These are phyloP conservation scores for Trochalopteron elliotii DNA, from an alignment of 2,113 vertebrate genomes.

Conservation along the genomic window DNA sequence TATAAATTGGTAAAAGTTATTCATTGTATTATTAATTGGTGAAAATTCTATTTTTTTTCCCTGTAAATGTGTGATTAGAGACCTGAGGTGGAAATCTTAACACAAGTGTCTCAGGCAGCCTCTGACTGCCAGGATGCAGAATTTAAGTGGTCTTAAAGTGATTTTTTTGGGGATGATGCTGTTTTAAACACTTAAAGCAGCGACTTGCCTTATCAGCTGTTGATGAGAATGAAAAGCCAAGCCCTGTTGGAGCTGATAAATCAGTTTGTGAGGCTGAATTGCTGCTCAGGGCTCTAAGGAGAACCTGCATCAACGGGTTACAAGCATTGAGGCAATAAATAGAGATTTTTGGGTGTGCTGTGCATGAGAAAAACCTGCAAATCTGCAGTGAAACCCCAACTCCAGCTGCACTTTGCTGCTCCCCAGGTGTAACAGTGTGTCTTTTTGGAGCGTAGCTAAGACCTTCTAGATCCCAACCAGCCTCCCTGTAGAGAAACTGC, in stretches of 20 bases:
- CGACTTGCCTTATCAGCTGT: fast-evolving
- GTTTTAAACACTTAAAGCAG: not conserved
- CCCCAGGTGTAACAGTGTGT: constrained; percentile 54
- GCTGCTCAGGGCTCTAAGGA: fast-evolving
- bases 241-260: not conserved
- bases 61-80: not conserved
- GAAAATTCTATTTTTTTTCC: not conserved
- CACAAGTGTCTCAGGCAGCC: fast-evolving
- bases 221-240: too few relatives aligned
- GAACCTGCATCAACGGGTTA: too few relatives aligned
- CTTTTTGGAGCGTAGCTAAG: too few relatives aligned
- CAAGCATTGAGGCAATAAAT: fast-evolving
- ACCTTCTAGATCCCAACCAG: too few relatives aligned
- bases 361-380: fast-evolving
- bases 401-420: fast-evolving
- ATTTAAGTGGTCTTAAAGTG: fast-evolving
- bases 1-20: not conserved
- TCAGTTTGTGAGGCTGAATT: fast-evolving
- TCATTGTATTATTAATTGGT: not conserved
- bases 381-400: fast-evolving
- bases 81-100: not conserved
- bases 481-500: too few relatives aligned
- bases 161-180: not conserved
- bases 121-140: not conserved
- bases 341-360: fast-evolving